Conservation (phyloP, 2,888 invertebrate genomes). For the Syritta pipiens region DNA sequence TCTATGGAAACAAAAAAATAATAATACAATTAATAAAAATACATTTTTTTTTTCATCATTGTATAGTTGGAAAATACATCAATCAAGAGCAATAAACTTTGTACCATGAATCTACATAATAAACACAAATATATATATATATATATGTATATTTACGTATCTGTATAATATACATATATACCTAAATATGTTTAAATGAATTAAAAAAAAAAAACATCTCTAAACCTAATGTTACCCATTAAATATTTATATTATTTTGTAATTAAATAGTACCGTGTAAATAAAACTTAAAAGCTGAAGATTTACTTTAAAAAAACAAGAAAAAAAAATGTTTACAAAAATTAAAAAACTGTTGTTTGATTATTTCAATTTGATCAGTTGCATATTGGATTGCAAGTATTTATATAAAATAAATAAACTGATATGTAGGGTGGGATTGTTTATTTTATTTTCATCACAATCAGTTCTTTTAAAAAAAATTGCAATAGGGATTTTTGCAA, state of each 20-base stretch:
- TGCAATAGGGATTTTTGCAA: no score
- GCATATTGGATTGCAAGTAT: no score
- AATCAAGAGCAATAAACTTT: conserved; percentile 69
- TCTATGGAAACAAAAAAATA: no score
- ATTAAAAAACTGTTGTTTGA: conserved; percentile 11
- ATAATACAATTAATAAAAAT: conserved; percentile 8
- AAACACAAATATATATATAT: conserved; percentile 17
- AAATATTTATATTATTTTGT: conserved; percentile 67
- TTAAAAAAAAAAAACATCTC: conserved; percentile 11
- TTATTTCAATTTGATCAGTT: not conserved
- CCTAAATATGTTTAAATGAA: conserved; percentile 14
- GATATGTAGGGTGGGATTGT: no score
- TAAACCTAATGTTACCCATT: conserved; percentile 49
- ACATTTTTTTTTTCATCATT: conserved; percentile 39
- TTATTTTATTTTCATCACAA: no score
- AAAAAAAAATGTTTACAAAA: conserved; percentile 21
- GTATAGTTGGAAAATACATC: conserved; percentile 38
- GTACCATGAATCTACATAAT: conserved; percentile 65
- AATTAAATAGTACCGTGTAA: conserved; percentile 59
- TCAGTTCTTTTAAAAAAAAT: no score
- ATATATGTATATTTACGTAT: conserved; percentile 1
- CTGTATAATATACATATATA: conserved; percentile 11
- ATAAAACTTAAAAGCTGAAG: conserved; percentile 41
- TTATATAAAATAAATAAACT: no score
- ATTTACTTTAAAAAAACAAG: conserved; percentile 25